Evolutionary conservation across 2,113 vertebrate species (phyloP), one percentile per base, ranked within the genome.

Genomic region (Delphinapterus leucas): DNA sequence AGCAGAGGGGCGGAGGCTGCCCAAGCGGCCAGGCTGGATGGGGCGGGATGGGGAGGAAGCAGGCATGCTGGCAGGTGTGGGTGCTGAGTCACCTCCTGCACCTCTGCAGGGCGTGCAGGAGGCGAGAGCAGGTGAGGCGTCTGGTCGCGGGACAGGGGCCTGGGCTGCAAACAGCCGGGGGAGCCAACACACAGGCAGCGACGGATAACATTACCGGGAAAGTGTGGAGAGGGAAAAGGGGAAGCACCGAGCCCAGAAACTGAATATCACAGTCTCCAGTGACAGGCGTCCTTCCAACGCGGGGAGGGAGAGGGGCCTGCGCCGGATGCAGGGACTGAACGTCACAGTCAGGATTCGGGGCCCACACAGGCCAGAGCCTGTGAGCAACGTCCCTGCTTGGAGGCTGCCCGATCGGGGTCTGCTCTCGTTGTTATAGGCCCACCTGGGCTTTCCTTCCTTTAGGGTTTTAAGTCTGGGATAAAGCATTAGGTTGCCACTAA

Each of bases 351-450:
- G 44, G 26, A 77, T 6, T 47, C 49, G 55, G 25, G 53, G 71
- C 36, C 70, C 6, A 8, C 17, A 1, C 13, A 0, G 9, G 53
- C 23, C 63, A 55, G 20, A 41, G 31, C 61, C 41, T 1, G 18
- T 38, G 31, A 63, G 8, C 13, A 36, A 33, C 0, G 0, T 1
- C n/a, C 31, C 33, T 68, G 55, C 31, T 31, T 77, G 76, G 41
- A 79, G 58, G n/a, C 53, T 38, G 15, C 17, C 67, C 38, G 2
- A 58, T 2, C 47, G 8, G 77, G 44, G n/a, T 65, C 53, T 70
- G 41, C 53, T 77, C 21, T 31, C 11, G 18, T 36, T 21, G 53
- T 71, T 28, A 47, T 1, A 70, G 1, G 17, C 3, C n/a, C 21
- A n/a, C 13, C 26, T 10, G 18, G 41, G n/a, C 81, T 23, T 58